A percentile compares a stretch with the other conserved stretches of the same genome.
phyloP scores from a whole-genome alignment of 2,113 vertebrate genomes.

The Speoplatyrhinus poulsoni region DNA sequence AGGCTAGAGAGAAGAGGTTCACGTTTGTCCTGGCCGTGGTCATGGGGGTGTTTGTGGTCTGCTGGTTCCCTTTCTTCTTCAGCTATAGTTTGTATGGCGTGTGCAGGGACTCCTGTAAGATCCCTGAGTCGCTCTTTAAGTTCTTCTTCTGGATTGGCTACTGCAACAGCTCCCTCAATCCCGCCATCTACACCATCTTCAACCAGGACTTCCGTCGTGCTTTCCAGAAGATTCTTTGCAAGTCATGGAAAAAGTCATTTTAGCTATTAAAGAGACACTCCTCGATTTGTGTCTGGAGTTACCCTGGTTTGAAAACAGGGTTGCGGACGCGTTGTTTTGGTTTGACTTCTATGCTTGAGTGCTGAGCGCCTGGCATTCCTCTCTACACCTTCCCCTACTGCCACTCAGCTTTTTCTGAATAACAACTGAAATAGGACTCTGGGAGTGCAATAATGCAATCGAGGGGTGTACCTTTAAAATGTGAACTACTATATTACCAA shows the following conservation, averaged over 20 bases:
- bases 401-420: no score
- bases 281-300: background rate
- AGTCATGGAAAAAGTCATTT: slow-evolving; percentile 81
- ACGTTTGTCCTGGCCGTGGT: slow-evolving; percentile 94
- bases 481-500: slow-evolving; percentile 1
- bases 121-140: slow-evolving; percentile 87
- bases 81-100: slow-evolving; percentile 90
- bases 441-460: no score
- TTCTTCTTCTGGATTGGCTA: slow-evolving; percentile 98
- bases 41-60: slow-evolving; percentile 94
- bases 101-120: slow-evolving; percentile 86
- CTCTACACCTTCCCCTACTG: no score
- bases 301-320: background rate
- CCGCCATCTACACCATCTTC: slow-evolving; percentile 94
- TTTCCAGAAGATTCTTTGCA: slow-evolving; percentile 92
- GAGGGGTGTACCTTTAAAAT: background rate
- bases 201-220: slow-evolving; percentile 92
- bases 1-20: slow-evolving; percentile 92
- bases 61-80: slow-evolving; percentile 97
- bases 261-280: slow-evolving; percentile 22
- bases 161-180: slow-evolving; percentile 96
- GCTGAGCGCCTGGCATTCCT: no score
- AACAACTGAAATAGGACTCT: no score
- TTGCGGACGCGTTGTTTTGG: no score
- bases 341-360: no score